These are phyloP conservation scores for rat (Rattus norvegicus) DNA, from an alignment of 2,113 vertebrate species.

Conservation along the genomic window GRCr8 NC_086025.1:55489501-55490000, in stretches of 20 bases:
- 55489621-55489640: background rate
- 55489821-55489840: background rate
- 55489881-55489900: background rate
- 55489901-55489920: conserved; percentile 38
- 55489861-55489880: background rate
- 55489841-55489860: background rate
- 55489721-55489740: background rate
- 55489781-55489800: background rate
- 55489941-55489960: background rate
- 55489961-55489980: background rate
- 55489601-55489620: background rate
- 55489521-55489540: conserved; percentile 8
- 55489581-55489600: background rate
- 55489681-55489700: background rate
- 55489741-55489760: background rate
- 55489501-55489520: background rate
- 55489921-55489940: background rate
- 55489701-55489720: background rate
- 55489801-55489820: conserved; percentile 17
- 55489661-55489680: background rate
- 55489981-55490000: background rate
- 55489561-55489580: background rate
- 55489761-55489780: background rate
- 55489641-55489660: background rate
- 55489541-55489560: background rate